Evolutionary conservation across 2,797 vertebrate genomes (phyloP).

Genomic region (Rhadinocentrus ornatus): DNA sequence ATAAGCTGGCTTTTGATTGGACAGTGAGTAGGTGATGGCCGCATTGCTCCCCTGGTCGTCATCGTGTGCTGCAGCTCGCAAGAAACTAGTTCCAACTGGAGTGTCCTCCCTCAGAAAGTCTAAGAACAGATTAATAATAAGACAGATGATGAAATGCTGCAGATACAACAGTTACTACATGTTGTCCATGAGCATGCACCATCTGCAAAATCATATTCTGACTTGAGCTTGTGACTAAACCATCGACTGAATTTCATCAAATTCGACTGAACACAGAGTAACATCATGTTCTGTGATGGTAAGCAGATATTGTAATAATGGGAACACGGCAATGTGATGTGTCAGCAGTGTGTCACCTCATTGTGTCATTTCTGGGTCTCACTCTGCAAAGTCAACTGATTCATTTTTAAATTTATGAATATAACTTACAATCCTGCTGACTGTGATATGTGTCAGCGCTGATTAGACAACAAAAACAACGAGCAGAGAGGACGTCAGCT

Average conservation of each 20-base stretch:
- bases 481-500: conserved; percentile 6
- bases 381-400: conserved; percentile 54
- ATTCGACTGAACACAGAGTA: conserved; percentile 17
- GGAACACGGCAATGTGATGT: conserved; percentile 16
- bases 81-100: conserved; percentile 88
- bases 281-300: conserved; percentile 41
- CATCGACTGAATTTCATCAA: not conserved
- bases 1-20: conserved; percentile 84
- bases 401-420: conserved; percentile 56
- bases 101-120: conserved; percentile 91
- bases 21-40: conserved; percentile 87
- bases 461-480: conserved; percentile 50
- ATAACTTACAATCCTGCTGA: conserved; percentile 66
- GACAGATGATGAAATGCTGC: not conserved
- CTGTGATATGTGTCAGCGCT: conserved; percentile 37
- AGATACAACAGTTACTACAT: not conserved
- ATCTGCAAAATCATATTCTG: not conserved
- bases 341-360: conserved; percentile 60
- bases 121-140: conserved; percentile 48
- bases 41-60: conserved; percentile 91
- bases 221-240: not conserved
- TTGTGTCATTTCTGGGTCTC: conserved; percentile 66
- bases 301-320: conserved; percentile 61
- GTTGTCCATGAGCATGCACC: not conserved
- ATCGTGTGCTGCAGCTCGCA: conserved; percentile 87